Percentiles rank a stretch among this genome's conserved stretches.
phyloP scores from a whole-genome alignment of 2,113 vertebrate genomes.

The Clinocottus analis region DNA sequence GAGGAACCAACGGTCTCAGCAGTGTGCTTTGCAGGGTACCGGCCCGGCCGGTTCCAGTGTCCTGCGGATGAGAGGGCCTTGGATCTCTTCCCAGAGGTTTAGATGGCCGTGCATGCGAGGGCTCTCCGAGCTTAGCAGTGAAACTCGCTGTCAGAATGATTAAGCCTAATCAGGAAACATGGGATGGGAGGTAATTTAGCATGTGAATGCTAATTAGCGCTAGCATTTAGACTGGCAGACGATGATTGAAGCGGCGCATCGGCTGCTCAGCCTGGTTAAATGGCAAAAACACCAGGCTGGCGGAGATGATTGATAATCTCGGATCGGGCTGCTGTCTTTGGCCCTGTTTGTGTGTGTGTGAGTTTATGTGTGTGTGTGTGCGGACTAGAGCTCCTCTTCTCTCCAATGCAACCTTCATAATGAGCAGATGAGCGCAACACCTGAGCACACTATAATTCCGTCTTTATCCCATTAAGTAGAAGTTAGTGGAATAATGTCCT shows the following conservation, averaged over 20 bases:
- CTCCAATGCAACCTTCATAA: slow-evolving; percentile 61
- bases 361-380: slow-evolving; percentile 50
- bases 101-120: slow-evolving; percentile 32
- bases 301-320: slow-evolving; percentile 75
- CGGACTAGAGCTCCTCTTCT: slow-evolving; percentile 35
- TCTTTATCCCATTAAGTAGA: slow-evolving; percentile 69
- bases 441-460: slow-evolving; percentile 73
- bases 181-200: slow-evolving; percentile 81
- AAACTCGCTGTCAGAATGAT: slow-evolving; percentile 77
- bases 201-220: slow-evolving; percentile 82
- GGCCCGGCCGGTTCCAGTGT: slow-evolving; percentile 11
- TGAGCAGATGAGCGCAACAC: slow-evolving; percentile 74
- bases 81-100: slow-evolving; percentile 48
- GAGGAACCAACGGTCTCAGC: not conserved
- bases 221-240: slow-evolving; percentile 78
- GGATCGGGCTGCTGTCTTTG: slow-evolving; percentile 52
- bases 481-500: slow-evolving; percentile 63
- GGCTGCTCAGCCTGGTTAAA: slow-evolving; percentile 69
- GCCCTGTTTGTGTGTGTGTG: slow-evolving; percentile 52
- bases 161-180: slow-evolving; percentile 80
- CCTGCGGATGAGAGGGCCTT: slow-evolving; percentile 17
- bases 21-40: not conserved
- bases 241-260: slow-evolving; percentile 80
- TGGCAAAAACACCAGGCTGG: slow-evolving; percentile 69
- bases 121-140: slow-evolving; percentile 54